Conservation (phyloP, 2,888 invertebrate species). For the Masnerella sp. region DNA sequence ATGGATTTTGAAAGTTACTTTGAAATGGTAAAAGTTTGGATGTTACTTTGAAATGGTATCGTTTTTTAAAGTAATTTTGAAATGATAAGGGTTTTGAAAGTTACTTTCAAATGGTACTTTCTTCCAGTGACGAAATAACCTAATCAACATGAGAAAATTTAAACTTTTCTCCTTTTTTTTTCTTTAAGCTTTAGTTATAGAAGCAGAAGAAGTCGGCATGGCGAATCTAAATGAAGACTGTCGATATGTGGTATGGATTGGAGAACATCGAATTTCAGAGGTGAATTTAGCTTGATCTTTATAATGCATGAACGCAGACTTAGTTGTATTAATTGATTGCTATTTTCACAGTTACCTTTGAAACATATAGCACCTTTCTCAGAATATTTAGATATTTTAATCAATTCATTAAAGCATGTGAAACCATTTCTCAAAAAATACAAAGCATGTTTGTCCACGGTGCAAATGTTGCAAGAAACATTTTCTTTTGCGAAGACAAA, state of each 20-base stretch:
- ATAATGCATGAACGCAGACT: too few species aligned
- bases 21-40: too few species aligned
- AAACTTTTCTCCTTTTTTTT: too few species aligned
- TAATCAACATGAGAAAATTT: too few species aligned
- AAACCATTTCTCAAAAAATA: conserved; percentile 20
- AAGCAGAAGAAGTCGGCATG: conserved; percentile 45
- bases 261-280: conserved; percentile 45
- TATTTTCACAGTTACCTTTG: conserved; percentile 4
- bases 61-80: too few species aligned
- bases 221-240: background rate
- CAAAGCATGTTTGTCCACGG: conserved; percentile 15
- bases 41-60: too few species aligned
- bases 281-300: conserved; percentile 9
- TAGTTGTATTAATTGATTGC: background rate
- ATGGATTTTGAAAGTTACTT: too few species aligned
- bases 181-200: conserved; percentile 39
- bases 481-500: conserved; percentile 63
- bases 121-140: too few species aligned
- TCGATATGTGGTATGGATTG: conserved; percentile 42
- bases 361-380: conserved; percentile 23
- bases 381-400: conserved; percentile 19
- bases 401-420: conserved; percentile 4
- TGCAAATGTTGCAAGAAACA: conserved; percentile 61
- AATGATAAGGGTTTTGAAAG: too few species aligned
- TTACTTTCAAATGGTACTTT: too few species aligned